Evolutionary conservation across 1,140 invertebrate genomes (phyloP).

Genomic region (Metopolophium dirhodum): DNA sequence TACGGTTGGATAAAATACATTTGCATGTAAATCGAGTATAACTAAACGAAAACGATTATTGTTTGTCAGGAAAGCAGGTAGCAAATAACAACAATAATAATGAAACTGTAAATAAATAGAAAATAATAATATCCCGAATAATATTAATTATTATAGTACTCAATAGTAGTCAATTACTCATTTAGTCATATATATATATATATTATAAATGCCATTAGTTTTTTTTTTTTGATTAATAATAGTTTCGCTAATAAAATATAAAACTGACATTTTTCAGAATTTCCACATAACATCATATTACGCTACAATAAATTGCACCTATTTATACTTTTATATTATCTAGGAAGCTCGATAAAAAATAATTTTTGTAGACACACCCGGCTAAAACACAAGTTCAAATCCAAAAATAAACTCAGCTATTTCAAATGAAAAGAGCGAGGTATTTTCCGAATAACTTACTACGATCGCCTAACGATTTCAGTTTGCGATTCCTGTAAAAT

Average conservation of each 20-base stretch:
- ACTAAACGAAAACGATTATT: background rate
- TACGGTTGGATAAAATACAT: background rate
- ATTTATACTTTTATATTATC: too few species aligned
- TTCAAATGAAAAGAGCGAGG: background rate
- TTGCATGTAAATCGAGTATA: conserved; percentile 36
- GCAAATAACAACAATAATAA: conserved; percentile 4
- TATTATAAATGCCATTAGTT: too few species aligned
- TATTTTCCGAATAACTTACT: background rate
- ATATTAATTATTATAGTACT: background rate
- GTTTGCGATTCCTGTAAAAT: background rate
- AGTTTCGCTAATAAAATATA: background rate
- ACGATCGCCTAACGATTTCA: background rate
- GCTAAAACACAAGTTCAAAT: background rate
- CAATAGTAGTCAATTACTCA: too few species aligned
- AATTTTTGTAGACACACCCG: too few species aligned
- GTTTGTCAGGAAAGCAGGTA: background rate
- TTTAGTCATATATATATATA: too few species aligned
- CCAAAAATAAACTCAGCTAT: background rate
- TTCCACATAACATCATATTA: background rate
- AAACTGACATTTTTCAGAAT: background rate
- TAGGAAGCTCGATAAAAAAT: background rate
- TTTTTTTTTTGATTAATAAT: too few species aligned
- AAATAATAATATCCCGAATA: too few species aligned
- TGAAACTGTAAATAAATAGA: background rate
- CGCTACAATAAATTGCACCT: background rate